These are phyloP conservation scores for Bombus pascuorum DNA, from an alignment of 1,140 invertebrate species.

Conservation along the genomic window DNA sequence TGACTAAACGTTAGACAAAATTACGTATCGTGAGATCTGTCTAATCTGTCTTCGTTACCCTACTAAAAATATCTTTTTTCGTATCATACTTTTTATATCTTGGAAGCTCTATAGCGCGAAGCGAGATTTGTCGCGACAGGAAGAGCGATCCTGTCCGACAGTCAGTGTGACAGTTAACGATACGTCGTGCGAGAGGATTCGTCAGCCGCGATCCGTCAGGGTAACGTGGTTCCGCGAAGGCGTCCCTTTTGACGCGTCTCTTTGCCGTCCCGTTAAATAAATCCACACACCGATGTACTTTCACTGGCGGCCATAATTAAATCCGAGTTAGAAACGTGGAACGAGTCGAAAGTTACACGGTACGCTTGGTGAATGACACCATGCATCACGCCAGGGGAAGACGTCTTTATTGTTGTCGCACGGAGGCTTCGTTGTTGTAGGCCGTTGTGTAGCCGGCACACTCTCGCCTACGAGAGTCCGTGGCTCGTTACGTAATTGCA, in stretches of 20 bases:
- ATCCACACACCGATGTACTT: conserved; percentile 43
- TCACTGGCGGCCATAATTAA: conserved; percentile 54
- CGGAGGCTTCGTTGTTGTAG: conserved; percentile 37
- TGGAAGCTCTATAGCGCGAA: neutral
- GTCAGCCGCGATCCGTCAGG: neutral
- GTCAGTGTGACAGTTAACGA: neutral
- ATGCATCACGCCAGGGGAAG: conserved; percentile 54
- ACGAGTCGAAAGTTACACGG: conserved; percentile 51
- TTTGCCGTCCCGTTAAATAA: conserved; percentile 45
- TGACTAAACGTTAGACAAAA: too few relatives aligned
- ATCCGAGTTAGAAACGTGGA: conserved; percentile 42
- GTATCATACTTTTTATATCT: too few relatives aligned
- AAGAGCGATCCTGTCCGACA: neutral
- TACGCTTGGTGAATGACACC: conserved; percentile 52
- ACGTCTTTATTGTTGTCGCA: conserved; percentile 65
- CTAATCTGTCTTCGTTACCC: too few relatives aligned
- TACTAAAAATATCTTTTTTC: too few relatives aligned
- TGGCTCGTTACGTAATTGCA: conserved; percentile 78
- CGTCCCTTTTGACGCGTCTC: conserved; percentile 17
- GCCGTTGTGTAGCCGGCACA: conserved; percentile 15
- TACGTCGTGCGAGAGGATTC: neutral
- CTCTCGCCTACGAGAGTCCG: conserved; percentile 70
- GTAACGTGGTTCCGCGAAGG: neutral
- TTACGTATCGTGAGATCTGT: too few relatives aligned
- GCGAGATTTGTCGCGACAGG: neutral